phyloP scores from a whole-genome alignment of 2,797 vertebrate genomes.

The Ctenosaura bakeri region DNA sequence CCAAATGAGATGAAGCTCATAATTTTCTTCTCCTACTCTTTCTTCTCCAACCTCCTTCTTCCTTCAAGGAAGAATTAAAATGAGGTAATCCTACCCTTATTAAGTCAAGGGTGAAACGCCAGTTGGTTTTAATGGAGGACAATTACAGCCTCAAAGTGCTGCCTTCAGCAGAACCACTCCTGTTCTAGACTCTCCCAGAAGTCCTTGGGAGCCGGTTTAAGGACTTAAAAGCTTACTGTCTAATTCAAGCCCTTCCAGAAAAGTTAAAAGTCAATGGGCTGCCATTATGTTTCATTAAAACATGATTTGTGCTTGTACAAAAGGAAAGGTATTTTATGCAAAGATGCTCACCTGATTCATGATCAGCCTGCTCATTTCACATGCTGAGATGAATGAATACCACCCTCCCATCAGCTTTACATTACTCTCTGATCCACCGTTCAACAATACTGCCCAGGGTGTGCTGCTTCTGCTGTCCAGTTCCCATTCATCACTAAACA shows the following conservation, averaged over 20 bases:
- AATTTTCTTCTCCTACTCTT: not conserved
- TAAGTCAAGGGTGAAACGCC: not conserved
- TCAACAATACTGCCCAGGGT: not conserved
- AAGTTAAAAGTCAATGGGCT: not conserved
- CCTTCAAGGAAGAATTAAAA: not conserved
- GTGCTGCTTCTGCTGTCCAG: not conserved
- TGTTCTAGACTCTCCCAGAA: not conserved
- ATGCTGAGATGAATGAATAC: not conserved
- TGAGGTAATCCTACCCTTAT: conserved; percentile 2
- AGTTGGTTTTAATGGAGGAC: conserved; percentile 5
- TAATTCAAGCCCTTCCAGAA: not conserved
- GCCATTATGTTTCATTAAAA: conserved; percentile 5
- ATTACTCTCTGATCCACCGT: not conserved
- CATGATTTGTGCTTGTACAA: not conserved
- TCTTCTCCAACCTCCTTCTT: not conserved
- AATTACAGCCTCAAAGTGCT: not conserved
- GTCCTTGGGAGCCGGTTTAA: not conserved
- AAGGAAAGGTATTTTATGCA: not conserved
- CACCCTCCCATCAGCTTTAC: not conserved
- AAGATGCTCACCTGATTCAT: not conserved
- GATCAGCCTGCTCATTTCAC: not conserved
- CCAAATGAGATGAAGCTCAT: not conserved
- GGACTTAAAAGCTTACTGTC: conserved; percentile 3
- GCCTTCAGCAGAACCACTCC: conserved; percentile 4
- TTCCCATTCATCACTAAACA: not conserved